Percentiles rank a stretch among this genome's conserved stretches.
These are phyloP conservation scores for Puntigrus tetrazona DNA, from an alignment of 2,113 vertebrate species.

Conservation along the genomic window DNA sequence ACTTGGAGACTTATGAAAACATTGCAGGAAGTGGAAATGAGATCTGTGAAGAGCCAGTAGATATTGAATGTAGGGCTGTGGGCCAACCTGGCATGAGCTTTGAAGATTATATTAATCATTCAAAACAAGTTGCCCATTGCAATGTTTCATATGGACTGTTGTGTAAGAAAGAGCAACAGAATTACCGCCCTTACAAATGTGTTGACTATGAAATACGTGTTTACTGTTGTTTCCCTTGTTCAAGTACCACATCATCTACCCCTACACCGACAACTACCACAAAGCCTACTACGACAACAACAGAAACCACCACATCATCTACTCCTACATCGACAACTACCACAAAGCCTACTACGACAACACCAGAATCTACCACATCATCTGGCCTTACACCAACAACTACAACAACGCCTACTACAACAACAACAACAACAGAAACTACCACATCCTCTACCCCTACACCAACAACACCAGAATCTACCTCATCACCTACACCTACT, in stretches of 20 bases:
- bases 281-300: background rate
- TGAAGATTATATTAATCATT: background rate
- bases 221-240: slow-evolving; percentile 48
- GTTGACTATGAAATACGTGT: slow-evolving; percentile 57
- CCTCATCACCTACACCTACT: background rate
- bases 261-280: background rate
- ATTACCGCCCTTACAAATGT: slow-evolving; percentile 23
- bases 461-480: background rate
- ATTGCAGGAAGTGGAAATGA: slow-evolving; percentile 38
- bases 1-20: slow-evolving; percentile 60
- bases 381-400: background rate
- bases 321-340: background rate
- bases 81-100: background rate
- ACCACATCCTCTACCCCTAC: background rate
- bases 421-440: background rate
- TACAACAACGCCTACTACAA: background rate
- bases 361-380: background rate
- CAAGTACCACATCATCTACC: background rate
- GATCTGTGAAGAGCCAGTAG: slow-evolving; percentile 53
- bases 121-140: slow-evolving; percentile 52
- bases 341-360: background rate
- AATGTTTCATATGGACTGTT: slow-evolving; percentile 57
- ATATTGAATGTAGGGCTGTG: slow-evolving; percentile 51
- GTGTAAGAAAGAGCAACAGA: slow-evolving; percentile 48
- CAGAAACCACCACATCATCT: background rate